Percentiles rank a stretch among this genome's conserved stretches.
These are phyloP conservation scores for Ophraella communa DNA, from an alignment of 2,888 invertebrate genomes.

Conservation along the genomic window DNA sequence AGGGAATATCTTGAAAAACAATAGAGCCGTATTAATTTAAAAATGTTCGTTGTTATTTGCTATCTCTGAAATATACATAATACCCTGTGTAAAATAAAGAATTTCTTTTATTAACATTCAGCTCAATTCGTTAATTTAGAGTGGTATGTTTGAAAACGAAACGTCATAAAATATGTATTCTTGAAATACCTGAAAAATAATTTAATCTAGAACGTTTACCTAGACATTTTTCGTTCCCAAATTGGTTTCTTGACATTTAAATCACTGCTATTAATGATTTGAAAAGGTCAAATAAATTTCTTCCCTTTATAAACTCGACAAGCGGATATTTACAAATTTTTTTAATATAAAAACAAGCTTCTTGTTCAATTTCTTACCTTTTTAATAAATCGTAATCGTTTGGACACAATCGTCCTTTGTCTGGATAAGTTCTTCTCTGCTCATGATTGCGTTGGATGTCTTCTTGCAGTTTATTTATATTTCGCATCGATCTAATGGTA, in stretches of 20 bases:
- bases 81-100: too few species aligned
- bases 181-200: neutral
- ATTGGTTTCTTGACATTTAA: neutral
- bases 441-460: conserved; percentile 73
- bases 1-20: too few species aligned
- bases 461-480: conserved; percentile 66
- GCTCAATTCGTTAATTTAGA: too few species aligned
- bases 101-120: too few species aligned
- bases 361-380: too few species aligned
- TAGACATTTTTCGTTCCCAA: neutral
- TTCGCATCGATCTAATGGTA: conserved; percentile 64
- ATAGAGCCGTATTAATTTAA: too few species aligned
- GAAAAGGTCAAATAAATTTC: neutral
- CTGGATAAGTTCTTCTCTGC: conserved; percentile 53
- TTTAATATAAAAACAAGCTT: too few species aligned
- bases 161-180: neutral
- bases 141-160: neutral
- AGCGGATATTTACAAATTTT: neutral
- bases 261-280: neutral
- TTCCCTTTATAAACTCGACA: neutral
- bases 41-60: too few species aligned
- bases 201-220: neutral
- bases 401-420: conserved; percentile 67
- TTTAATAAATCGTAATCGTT: conserved; percentile 71
- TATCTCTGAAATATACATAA: too few species aligned